Evolutionary conservation across 2,113 vertebrate species (phyloP).

Genomic region (Eurypyga helias): DNA sequence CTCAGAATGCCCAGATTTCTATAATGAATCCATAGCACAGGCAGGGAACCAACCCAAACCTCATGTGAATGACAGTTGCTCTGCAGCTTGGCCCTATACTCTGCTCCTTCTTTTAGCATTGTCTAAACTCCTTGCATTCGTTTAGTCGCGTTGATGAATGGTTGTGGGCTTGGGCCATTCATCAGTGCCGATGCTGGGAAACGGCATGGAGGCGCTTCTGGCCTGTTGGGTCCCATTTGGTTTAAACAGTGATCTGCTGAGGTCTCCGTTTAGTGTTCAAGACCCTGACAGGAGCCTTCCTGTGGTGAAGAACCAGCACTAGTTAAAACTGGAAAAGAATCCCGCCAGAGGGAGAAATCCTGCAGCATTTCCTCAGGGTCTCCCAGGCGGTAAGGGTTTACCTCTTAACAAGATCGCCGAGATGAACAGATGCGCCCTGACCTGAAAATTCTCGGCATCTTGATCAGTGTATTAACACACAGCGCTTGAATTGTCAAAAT

Average conservation of each 20-base stretch:
- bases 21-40: not conserved
- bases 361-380: not conserved
- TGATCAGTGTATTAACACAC: constrained; percentile 45
- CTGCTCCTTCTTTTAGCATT: not conserved
- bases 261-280: not conserved
- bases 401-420: not conserved
- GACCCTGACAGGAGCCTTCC: not conserved
- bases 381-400: not conserved
- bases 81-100: not conserved
- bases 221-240: not conserved
- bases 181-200: not conserved
- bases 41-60: not conserved
- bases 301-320: not conserved
- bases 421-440: constrained; percentile 40
- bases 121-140: constrained; percentile 11
- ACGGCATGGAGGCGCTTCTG: not conserved
- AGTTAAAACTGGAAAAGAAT: not conserved
- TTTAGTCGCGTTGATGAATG: not conserved
- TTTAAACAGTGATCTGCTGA: not conserved
- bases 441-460: constrained; percentile 51
- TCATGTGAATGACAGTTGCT: not conserved
- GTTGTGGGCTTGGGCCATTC: not conserved
- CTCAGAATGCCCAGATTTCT: not conserved
- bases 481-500: constrained; percentile 52
- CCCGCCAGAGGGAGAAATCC: not conserved